A percentile compares a stretch with the other conserved stretches of the same genome.
phyloP scores from a whole-genome alignment of 2,113 vertebrate genomes.

The Bos javanicus region DNA sequence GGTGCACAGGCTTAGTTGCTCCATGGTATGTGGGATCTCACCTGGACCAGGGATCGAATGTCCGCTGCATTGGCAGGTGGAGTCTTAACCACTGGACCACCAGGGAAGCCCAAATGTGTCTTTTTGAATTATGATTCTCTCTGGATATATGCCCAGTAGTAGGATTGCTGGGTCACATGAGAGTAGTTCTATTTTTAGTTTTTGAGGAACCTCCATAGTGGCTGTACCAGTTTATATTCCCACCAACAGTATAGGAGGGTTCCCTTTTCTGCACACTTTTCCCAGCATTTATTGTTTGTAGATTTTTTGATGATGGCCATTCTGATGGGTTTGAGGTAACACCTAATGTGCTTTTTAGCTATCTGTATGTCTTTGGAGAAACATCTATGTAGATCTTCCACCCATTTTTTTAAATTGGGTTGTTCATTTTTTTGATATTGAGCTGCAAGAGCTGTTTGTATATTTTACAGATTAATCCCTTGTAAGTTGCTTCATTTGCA shows the following conservation, averaged over 20 bases:
- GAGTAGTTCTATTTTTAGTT: neutral
- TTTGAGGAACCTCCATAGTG: neutral
- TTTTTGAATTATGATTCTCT: neutral
- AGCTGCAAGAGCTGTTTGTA: neutral
- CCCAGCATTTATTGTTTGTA: neutral
- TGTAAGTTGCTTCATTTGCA: neutral
- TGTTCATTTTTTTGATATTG: neutral
- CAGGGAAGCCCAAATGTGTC: neutral
- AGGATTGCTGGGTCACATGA: neutral
- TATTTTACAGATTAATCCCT: neutral
- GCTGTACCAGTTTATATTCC: neutral
- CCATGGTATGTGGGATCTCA: neutral
- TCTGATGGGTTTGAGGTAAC: neutral
- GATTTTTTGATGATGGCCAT: neutral
- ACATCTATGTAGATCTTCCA: neutral
- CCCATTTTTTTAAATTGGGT: neutral
- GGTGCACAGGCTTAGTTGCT: neutral
- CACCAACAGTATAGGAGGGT: neutral
- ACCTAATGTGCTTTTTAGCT: neutral
- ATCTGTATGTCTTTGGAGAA: neutral
- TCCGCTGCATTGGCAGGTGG: neutral
- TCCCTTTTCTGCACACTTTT: neutral
- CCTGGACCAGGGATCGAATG: neutral
- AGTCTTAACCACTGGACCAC: neutral
- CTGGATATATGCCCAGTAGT: neutral